Percentiles rank a stretch among this genome's conserved stretches.
phyloP scores from a whole-genome alignment of 2,888 invertebrate genomes.

The Podotricha telesiphe region DNA sequence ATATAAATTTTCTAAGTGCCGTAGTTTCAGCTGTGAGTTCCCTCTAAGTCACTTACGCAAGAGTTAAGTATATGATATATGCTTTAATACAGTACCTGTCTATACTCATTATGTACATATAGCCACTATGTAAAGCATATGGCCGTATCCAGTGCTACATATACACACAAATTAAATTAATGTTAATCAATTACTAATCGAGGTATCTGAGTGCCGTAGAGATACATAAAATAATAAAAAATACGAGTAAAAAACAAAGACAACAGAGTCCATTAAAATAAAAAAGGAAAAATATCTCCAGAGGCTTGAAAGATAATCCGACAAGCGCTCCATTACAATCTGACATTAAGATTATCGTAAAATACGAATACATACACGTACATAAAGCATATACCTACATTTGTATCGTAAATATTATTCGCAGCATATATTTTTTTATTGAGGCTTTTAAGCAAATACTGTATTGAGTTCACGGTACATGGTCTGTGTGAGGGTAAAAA shows the following conservation, averaged over 20 bases:
- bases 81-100: no score
- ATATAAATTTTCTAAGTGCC: no score
- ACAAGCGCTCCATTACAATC: slow-evolving; percentile 33
- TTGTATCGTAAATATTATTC: background rate
- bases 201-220: background rate
- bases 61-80: no score
- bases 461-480: background rate
- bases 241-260: slow-evolving; percentile 4
- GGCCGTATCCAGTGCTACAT: no score
- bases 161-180: background rate
- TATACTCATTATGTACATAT: no score
- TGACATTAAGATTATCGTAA: slow-evolving; percentile 23
- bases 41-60: no score
- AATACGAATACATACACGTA: slow-evolving; percentile 5
- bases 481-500: background rate
- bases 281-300: slow-evolving; percentile 19
- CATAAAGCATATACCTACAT: no score
- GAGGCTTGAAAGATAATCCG: slow-evolving; percentile 34
- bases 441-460: slow-evolving; percentile 11
- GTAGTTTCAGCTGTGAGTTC: no score
- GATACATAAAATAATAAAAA: background rate
- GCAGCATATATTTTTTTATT: slow-evolving; percentile 16
- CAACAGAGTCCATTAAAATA: slow-evolving; percentile 19
- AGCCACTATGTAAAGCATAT: no score
- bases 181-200: background rate